phyloP scores from a whole-genome alignment of 1,140 invertebrate species.

The Tyrophagus putrescentiae region DNA sequence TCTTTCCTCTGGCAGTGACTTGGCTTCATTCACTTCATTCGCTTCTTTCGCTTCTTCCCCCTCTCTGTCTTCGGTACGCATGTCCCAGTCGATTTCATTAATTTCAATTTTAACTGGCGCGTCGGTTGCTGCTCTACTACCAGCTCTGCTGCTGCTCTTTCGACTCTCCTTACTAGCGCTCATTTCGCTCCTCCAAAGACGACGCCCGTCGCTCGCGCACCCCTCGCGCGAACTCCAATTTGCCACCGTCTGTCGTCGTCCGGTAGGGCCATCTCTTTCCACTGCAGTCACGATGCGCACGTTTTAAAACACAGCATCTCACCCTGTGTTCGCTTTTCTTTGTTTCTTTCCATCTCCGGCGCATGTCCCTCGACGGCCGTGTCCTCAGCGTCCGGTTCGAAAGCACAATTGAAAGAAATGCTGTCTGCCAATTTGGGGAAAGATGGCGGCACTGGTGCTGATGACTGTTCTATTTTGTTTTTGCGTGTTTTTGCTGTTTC shows the following conservation, averaged over 20 bases:
- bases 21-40: no score
- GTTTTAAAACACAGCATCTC: slow-evolving; percentile 6
- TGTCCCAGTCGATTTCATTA: not conserved
- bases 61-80: no score
- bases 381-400: not conserved
- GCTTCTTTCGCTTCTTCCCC: no score
- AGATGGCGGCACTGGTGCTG: no score
- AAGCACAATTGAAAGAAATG: no score
- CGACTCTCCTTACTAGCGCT: no score
- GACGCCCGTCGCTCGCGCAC: not conserved
- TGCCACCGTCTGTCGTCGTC: not conserved
- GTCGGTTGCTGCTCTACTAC: not conserved
- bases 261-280: not conserved
- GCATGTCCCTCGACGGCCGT: slow-evolving; percentile 10
- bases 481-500: no score
- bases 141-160: not conserved
- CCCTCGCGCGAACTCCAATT: slow-evolving; percentile 1
- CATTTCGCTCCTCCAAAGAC: no score
- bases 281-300: slow-evolving; percentile 7
- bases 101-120: slow-evolving; percentile 11
- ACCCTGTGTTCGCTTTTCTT: no score
- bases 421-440: no score
- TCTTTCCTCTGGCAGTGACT: not conserved
- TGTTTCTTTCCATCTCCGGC: no score
- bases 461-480: no score